Evolutionary conservation across 2,113 vertebrate species (phyloP).

Genomic region (Rhinoptilus africanus): DNA sequence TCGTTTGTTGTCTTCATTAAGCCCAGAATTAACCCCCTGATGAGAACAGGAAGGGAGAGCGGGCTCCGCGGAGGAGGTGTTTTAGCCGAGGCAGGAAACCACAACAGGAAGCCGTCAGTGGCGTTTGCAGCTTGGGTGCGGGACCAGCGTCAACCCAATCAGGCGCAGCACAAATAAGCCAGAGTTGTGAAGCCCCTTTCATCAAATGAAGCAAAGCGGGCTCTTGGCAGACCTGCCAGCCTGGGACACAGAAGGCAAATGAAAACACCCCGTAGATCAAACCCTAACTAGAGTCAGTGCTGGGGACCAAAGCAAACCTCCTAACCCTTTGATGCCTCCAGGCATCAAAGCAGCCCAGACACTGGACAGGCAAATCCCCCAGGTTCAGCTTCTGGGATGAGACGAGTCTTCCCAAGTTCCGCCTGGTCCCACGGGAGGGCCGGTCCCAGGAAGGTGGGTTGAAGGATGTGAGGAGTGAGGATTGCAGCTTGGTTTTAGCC

Average conservation of each 20-base stretch:
- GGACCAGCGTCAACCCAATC: neutral
- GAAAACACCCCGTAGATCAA: neutral
- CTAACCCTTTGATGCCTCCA: neutral
- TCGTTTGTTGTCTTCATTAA: neutral
- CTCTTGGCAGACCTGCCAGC: neutral
- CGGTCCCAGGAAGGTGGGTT: neutral
- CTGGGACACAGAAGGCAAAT: neutral
- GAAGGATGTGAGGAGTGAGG: neutral
- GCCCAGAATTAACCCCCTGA: neutral
- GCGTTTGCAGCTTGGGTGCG: neutral
- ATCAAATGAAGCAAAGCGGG: neutral
- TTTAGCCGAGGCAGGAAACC: constrained; percentile 54
- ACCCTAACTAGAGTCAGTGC: neutral
- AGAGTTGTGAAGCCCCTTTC: neutral
- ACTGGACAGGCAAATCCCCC: neutral
- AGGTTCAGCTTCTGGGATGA: neutral
- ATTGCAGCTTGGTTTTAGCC: neutral
- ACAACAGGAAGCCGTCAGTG: constrained; percentile 48
- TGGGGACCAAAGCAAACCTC: neutral
- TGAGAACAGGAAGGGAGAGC: constrained; percentile 51
- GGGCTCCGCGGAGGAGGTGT: neutral
- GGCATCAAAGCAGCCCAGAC: neutral
- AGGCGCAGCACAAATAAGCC: neutral
- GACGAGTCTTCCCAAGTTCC: accelerated
- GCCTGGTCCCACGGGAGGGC: neutral